phyloP scores from a whole-genome alignment of 2,888 invertebrate species.

The Lasioglossum oenotherae region DNA sequence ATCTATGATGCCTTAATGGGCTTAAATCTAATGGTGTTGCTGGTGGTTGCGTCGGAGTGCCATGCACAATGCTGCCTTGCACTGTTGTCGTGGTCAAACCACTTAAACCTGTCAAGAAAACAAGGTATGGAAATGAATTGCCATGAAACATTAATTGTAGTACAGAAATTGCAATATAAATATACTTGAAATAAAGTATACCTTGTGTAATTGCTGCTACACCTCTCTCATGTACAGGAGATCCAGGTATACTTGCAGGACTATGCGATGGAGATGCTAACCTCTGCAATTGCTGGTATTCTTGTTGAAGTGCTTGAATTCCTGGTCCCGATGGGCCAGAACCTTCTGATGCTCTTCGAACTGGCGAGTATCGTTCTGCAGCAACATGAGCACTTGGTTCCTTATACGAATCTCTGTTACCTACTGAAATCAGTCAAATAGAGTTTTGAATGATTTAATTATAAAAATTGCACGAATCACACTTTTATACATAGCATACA shows the following conservation, averaged over 20 bases:
- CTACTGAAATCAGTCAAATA: constrained; percentile 62
- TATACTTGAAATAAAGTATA: constrained; percentile 63
- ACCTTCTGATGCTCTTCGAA: constrained; percentile 95
- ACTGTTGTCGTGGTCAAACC: constrained; percentile 89
- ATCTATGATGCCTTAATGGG: constrained; percentile 82
- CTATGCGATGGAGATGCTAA: constrained; percentile 83
- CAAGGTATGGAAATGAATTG: not conserved
- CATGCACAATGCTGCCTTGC: constrained; percentile 90
- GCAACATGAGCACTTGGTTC: constrained; percentile 85
- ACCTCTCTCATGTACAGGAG: constrained; percentile 83
- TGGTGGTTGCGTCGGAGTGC: constrained; percentile 88
- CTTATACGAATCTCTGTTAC: constrained; percentile 87
- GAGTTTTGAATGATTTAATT: constrained; percentile 12
- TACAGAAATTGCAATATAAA: not conserved
- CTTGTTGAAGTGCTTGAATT: constrained; percentile 89
- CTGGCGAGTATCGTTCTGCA: constrained; percentile 94
- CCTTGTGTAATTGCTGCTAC: constrained; percentile 87
- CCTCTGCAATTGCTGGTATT: constrained; percentile 92
- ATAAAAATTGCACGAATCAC: constrained; percentile 15
- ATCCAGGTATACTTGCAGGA: constrained; percentile 83
- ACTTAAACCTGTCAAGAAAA: constrained; percentile 87
- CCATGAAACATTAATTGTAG: not conserved
- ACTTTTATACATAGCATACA: constrained; percentile 10
- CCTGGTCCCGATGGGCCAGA: constrained; percentile 86
- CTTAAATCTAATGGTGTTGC: constrained; percentile 87